These are phyloP conservation scores for Acronicta aceris DNA, from an alignment of 2,888 invertebrate genomes.

Conservation along the genomic window DNA sequence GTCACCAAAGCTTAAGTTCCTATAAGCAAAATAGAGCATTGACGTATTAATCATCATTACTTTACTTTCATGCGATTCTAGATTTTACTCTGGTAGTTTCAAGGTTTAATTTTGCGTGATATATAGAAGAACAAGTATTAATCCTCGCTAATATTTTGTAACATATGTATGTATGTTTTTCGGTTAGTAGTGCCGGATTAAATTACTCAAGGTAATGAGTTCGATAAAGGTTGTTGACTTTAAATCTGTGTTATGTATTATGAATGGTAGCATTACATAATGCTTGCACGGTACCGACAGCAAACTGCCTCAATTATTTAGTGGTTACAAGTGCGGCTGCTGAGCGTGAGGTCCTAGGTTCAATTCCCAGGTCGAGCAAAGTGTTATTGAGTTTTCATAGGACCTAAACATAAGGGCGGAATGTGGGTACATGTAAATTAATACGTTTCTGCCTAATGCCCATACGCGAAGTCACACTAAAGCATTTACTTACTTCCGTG, in stretches of 20 bases:
- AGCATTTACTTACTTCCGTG: too few species aligned
- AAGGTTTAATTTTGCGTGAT: slow-evolving; percentile 38
- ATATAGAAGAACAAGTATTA: slow-evolving; percentile 47
- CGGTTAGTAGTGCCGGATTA: slow-evolving; percentile 75
- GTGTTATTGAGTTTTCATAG: too few species aligned
- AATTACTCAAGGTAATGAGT: slow-evolving; percentile 34
- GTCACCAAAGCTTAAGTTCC: slow-evolving; percentile 24
- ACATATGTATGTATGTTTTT: slow-evolving; percentile 73
- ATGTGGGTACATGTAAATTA: too few species aligned
- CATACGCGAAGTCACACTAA: too few species aligned
- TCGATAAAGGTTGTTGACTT: slow-evolving; percentile 55
- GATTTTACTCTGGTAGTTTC: neutral
- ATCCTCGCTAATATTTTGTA: slow-evolving; percentile 69
- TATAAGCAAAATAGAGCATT: slow-evolving; percentile 1
- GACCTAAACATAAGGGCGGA: too few species aligned
- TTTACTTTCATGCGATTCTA: slow-evolving; percentile 17
- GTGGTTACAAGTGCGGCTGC: too few species aligned
- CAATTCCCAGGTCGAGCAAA: too few species aligned
- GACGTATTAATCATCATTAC: slow-evolving; percentile 16
- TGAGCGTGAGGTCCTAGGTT: too few species aligned
- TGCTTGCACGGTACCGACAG: too few species aligned
- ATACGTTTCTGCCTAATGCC: too few species aligned
- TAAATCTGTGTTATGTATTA: slow-evolving; percentile 7
- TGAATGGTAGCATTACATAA: slow-evolving; percentile 3
- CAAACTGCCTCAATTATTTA: too few species aligned